These are phyloP conservation scores for Muscina levida DNA, from an alignment of 2,888 invertebrate species.

Conservation along the genomic window DNA sequence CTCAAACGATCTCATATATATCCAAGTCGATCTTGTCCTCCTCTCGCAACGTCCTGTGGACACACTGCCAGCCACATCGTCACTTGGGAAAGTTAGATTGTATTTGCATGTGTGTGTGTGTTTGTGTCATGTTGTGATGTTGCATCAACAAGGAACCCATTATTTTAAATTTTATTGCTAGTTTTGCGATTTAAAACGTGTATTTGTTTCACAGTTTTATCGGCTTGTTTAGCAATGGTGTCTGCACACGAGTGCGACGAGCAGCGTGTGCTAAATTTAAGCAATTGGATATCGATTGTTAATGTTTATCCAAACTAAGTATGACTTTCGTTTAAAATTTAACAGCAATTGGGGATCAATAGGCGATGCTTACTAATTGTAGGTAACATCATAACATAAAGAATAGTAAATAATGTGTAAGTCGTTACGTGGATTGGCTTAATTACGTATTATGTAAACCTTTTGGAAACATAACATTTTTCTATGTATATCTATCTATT, in stretches of 20 bases:
- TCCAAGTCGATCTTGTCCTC: neutral
- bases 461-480: too few relatives aligned
- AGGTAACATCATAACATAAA: too few relatives aligned
- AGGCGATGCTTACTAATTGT: too few relatives aligned
- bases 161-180: conserved; percentile 61
- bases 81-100: neutral
- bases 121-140: too few relatives aligned
- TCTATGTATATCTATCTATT: too few relatives aligned
- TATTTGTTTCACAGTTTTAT: conserved; percentile 14
- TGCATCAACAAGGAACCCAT: conserved; percentile 33
- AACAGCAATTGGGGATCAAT: conserved; percentile 20
- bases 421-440: too few relatives aligned
- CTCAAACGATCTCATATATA: conserved; percentile 9
- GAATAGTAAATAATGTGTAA: too few relatives aligned
- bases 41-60: neutral
- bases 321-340: conserved; percentile 55
- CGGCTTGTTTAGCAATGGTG: neutral
- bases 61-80: neutral
- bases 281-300: conserved; percentile 33
- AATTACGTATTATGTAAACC: too few relatives aligned
- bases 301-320: conserved; percentile 54
- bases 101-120: neutral
- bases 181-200: conserved; percentile 53
- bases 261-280: conserved; percentile 31
- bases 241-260: too few relatives aligned